Evolutionary conservation across 2,888 invertebrate genomes (phyloP).

Genomic region (Drosophila histrio): DNA sequence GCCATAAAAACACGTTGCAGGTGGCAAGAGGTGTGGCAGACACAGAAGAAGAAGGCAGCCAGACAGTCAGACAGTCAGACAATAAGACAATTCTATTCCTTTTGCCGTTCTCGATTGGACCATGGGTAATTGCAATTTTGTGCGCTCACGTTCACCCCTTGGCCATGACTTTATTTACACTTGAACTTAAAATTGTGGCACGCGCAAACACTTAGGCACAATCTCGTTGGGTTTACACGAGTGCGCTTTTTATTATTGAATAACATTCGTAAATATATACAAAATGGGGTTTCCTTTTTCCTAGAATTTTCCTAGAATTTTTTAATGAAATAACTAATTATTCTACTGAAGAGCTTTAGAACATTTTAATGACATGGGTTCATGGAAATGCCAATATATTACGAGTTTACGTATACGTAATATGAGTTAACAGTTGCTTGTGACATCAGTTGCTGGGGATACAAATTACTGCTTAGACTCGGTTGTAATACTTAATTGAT

Average conservation of each 20-base stretch:
- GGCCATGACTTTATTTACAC: slow-evolving; percentile 63
- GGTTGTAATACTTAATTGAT: too few species aligned
- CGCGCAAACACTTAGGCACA: slow-evolving; percentile 22
- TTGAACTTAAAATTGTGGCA: slow-evolving; percentile 60
- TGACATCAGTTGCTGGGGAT: background rate
- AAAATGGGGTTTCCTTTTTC: background rate
- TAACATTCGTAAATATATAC: background rate
- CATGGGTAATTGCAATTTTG: slow-evolving; percentile 60
- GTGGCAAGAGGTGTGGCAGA: background rate
- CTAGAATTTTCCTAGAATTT: background rate
- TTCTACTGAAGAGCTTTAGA: background rate
- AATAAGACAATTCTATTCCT: slow-evolving; percentile 20
- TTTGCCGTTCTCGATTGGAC: background rate
- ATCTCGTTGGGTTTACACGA: slow-evolving; percentile 17
- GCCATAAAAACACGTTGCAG: slow-evolving; percentile 41
- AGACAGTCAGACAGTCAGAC: background rate
- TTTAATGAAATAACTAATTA: background rate
- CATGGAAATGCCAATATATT: background rate
- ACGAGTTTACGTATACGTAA: background rate
- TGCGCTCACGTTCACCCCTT: slow-evolving; percentile 53
- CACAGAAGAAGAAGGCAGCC: background rate
- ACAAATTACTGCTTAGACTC: background rate
- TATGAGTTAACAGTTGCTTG: background rate
- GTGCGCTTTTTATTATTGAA: background rate
- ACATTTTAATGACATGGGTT: background rate